Base-by-base conservation (phyloP, 2,113 vertebrate species). In the Proteles cristata region DNA sequence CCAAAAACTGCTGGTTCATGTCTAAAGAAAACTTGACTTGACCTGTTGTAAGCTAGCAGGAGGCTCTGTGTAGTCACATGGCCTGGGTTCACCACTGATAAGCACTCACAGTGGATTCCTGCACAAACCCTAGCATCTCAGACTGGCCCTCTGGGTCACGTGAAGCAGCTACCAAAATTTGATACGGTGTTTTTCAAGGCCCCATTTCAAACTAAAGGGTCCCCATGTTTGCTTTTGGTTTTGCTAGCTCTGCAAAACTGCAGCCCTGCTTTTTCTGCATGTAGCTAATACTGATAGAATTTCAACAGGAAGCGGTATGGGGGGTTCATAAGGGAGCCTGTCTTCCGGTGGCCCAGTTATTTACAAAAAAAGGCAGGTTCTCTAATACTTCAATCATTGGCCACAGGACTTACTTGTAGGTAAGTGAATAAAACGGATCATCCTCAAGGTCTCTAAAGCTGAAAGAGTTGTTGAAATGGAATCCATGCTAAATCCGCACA, bases 261-360 rank as follows among this genome's bases (percentile, higher is more conserved):
- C 16, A 63, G 33, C 17, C 15, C 16, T 43, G 84, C 43, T 73
- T 90, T 87, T 92, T 95, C 87, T 96, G 58, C 17, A 35, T 11
- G 84, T 17, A 55, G 66, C 73, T 89, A 89, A 96, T 43, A 89
- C 53, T 73, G 83, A 94, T 26, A 74, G 25, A 66, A 89, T 15
- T 88, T 96, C 85, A 91, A 95, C 95, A 97, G 96, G 98, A 97
- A 97, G 94, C 86, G 90, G 88, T 23, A 39, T 7, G 11, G 73
- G 28, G 58, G 35, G 50, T 45, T 55, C 23, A 7, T 0, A 25
- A 91, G 23, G 48, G 58, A 84, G 74, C 11, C 33, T 82, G 92
- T 94, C 95, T 98, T 96, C 94, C 97, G 95, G 88, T 15, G 25
- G 79, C 82, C 73, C 53, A 76, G 83, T 89, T 97, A 96, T 85